These are phyloP conservation scores for Carpatolechia fugitivella DNA, from an alignment of 2,888 invertebrate species.

Conservation along the genomic window DNA sequence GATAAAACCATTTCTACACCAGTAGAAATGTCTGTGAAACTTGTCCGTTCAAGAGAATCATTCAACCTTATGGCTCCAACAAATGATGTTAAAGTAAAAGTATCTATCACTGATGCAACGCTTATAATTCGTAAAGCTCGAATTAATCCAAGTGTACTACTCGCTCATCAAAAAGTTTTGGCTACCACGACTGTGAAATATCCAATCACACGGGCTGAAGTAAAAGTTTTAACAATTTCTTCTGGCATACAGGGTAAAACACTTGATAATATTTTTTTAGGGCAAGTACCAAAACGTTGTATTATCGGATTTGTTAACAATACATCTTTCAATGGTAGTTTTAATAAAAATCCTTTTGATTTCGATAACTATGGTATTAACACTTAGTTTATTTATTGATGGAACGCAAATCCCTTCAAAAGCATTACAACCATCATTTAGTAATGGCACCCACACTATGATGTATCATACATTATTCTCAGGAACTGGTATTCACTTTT, in stretches of 20 bases:
- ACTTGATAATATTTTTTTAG: slow-evolving; percentile 28
- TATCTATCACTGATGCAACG: slow-evolving; percentile 21
- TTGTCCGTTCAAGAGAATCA: slow-evolving; percentile 13
- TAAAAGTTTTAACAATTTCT: slow-evolving; percentile 27
- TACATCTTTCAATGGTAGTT: slow-evolving; percentile 24
- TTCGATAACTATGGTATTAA: slow-evolving; percentile 27
- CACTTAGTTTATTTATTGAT: slow-evolving; percentile 28
- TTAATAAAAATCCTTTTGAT: slow-evolving; percentile 28
- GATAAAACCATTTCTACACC: too few species aligned
- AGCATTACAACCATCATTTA: slow-evolving; percentile 21
- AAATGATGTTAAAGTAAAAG: slow-evolving; percentile 20
- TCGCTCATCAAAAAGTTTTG: not conserved
- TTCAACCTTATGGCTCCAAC: slow-evolving; percentile 17
- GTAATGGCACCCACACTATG: slow-evolving; percentile 11
- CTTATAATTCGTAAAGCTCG: slow-evolving; percentile 10
- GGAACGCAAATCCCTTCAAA: slow-evolving; percentile 24
- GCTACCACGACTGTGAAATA: slow-evolving; percentile 23
- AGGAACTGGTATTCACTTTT: slow-evolving; percentile 29
- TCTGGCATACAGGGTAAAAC: slow-evolving; percentile 26
- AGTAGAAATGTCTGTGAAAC: slow-evolving; percentile 27
- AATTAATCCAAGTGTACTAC: not conserved
- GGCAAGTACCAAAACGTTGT: slow-evolving; percentile 27
- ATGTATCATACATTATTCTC: slow-evolving; percentile 27
- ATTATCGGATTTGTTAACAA: slow-evolving; percentile 26
- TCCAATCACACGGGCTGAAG: slow-evolving; percentile 28